A percentile compares a stretch with the other conserved stretches of the same genome.
These are phyloP conservation scores for Triplophysa rosa DNA, from an alignment of 2,113 vertebrate genomes.

Conservation along the genomic window DNA sequence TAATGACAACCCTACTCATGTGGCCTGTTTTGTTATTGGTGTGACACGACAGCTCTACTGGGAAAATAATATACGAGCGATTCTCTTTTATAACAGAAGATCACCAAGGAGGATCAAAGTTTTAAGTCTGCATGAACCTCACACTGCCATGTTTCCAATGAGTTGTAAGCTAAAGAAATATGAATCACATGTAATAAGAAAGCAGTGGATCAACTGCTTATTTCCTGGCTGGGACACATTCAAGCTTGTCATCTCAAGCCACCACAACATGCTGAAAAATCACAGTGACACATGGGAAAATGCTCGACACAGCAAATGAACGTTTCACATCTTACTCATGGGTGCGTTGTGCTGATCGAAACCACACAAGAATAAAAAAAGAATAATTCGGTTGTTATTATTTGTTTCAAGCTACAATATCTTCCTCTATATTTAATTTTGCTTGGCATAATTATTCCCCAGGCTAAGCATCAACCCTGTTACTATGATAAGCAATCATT, in stretches of 20 bases:
- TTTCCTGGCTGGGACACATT: conserved; percentile 57
- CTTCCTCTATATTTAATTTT: too few species aligned
- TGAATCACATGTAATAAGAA: conserved; percentile 63
- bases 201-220: conserved; percentile 59
- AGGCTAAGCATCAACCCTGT: too few species aligned
- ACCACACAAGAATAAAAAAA: background rate
- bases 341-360: background rate
- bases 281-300: conserved; percentile 10
- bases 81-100: conserved; percentile 38
- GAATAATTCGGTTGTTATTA: background rate
- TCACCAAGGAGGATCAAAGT: conserved; percentile 70
- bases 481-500: too few species aligned
- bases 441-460: too few species aligned
- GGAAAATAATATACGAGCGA: conserved; percentile 26
- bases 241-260: conserved; percentile 18
- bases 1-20: conserved; percentile 58
- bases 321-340: background rate
- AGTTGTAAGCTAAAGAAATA: conserved; percentile 64
- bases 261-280: background rate
- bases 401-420: background rate
- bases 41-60: conserved; percentile 39
- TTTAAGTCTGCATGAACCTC: conserved; percentile 47
- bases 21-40: conserved; percentile 54
- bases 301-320: background rate
- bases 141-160: conserved; percentile 60